These are phyloP conservation scores for Pollenia angustigena DNA, from an alignment of 2,888 invertebrate species.

Conservation along the genomic window DNA sequence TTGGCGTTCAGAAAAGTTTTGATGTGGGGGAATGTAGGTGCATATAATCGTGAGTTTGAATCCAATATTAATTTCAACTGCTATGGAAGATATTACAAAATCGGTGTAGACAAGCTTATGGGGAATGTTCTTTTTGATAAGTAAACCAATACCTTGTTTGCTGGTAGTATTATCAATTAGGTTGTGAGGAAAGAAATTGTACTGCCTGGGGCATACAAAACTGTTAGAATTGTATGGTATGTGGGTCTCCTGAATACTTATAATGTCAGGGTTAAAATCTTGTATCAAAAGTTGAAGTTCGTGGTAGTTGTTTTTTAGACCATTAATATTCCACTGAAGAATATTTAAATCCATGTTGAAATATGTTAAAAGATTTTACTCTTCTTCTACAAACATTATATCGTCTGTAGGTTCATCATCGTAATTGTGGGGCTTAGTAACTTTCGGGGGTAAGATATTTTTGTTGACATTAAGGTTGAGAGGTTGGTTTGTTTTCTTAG, in stretches of 20 bases:
- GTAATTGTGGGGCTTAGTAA: not conserved
- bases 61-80: not conserved
- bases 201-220: too few species aligned
- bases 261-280: too few species aligned
- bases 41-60: not conserved
- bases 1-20: too few species aligned
- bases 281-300: slow-evolving; percentile 1
- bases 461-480: not conserved
- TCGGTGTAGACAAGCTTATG: not conserved
- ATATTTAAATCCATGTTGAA: slow-evolving; percentile 6
- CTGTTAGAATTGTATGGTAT: too few species aligned
- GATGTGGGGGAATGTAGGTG: not conserved
- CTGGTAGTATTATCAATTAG: too few species aligned
- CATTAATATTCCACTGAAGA: slow-evolving; percentile 1
- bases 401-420: not conserved
- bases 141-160: not conserved
- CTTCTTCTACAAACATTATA: slow-evolving; percentile 5
- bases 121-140: not conserved
- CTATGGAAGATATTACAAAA: not conserved
- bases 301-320: slow-evolving; percentile 4
- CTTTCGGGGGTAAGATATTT: not conserved
- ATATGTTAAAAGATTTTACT: not conserved
- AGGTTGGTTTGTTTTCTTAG: too few species aligned
- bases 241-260: too few species aligned
- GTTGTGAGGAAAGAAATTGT: too few species aligned